Base-by-base conservation (phyloP, 2,113 vertebrate genomes). In the Peromyscus californicus region DNA sequence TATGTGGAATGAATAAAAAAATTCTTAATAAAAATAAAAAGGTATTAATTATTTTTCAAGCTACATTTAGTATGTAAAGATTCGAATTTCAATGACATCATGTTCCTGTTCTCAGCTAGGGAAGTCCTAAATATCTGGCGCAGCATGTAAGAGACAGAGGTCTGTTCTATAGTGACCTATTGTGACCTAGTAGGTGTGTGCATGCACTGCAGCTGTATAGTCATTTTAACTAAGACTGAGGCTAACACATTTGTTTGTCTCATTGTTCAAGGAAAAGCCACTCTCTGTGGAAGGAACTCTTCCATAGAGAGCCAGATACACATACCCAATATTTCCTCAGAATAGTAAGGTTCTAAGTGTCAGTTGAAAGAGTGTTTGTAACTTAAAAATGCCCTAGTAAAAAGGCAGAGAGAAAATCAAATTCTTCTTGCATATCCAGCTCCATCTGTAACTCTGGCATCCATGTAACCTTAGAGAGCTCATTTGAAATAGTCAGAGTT, bases 151-250 rank as follows among this genome's bases (percentile, higher is more conserved):
- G 10, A 95, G 9, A 0, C 39, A 36, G 9, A 90, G 26, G 82
- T 31, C 63, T 59, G 11, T 7, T 82, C 63, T 63, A 72, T 39
- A 93, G n/a, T 21, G 45, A 87, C 15, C 10, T 0, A 48, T 42
- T 90, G n/a, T 26, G 54, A 74, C 15, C 10, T 0, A 42, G 42
- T 4, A 61, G 24, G 24, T 65, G 33, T 78, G 8, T 15, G 74
- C 10, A 9, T 79, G 59, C 70, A 24, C 26, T 89, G 17, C 1
- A 48, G 8, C 17, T 90, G 6, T 57, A 85, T 67, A 48, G 19
- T 24, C 10, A 63, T 94, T 89, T 89, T 86, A 92, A 90, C 67
- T 78, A 33, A 89, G 36, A 92, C 67, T 78, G n/a, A 89, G 36
- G 21, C 5, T 86, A 24, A 26, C 24, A 95, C 3, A 67, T 3